Conservation (phyloP, 1,140 invertebrate genomes). For the Bombus difficillimus region DNA sequence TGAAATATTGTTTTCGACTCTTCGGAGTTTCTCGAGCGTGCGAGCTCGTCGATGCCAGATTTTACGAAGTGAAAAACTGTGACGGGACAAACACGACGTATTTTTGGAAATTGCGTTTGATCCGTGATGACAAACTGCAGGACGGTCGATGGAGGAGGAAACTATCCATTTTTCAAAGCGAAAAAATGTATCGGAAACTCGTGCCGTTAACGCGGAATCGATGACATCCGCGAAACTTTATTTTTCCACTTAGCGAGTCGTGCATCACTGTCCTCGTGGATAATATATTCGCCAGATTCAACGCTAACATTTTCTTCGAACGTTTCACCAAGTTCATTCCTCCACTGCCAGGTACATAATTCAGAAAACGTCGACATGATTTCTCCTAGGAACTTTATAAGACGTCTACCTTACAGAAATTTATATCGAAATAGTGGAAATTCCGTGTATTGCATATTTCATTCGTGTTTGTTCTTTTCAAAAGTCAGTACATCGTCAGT, state of each 20-base stretch:
- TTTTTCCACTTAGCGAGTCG: constrained; percentile 47
- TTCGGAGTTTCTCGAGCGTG: neutral
- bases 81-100: neutral
- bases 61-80: neutral
- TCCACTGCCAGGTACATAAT: neutral
- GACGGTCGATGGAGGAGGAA: neutral
- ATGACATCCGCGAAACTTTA: constrained; percentile 39
- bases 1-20: neutral
- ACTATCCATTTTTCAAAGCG: constrained; percentile 27
- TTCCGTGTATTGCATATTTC: neutral
- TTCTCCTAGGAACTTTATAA: constrained; percentile 6
- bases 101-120: constrained; percentile 17
- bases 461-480: neutral
- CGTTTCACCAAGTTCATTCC: constrained; percentile 7
- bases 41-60: neutral
- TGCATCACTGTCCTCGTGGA: constrained; percentile 27
- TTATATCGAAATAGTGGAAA: constrained; percentile 3
- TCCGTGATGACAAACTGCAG: constrained; percentile 18
- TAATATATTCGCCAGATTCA: constrained; percentile 20
- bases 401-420: neutral
- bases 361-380: neutral
- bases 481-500: neutral
- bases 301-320: neutral
- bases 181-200: constrained; percentile 30
- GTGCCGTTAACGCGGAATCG: constrained; percentile 33